Evolutionary conservation across 2,888 invertebrate species (phyloP).

Genomic region (Mythimna loreyi): DNA sequence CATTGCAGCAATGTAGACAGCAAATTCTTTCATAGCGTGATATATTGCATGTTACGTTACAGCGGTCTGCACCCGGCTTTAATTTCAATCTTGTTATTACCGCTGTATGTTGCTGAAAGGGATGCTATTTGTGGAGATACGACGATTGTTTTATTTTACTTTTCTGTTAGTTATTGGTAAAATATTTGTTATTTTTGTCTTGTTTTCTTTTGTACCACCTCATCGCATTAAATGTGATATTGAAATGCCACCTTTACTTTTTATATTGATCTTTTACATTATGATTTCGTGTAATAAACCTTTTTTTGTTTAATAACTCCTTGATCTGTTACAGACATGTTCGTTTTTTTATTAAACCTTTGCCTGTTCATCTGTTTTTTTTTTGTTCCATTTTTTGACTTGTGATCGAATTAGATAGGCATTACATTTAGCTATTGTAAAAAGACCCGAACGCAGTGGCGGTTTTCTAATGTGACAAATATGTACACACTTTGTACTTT

Average conservation of each 20-base stretch:
- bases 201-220: slow-evolving; percentile 44
- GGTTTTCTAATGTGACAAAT: neutral
- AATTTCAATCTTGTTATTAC: slow-evolving; percentile 28
- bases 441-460: neutral
- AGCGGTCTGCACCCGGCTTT: neutral
- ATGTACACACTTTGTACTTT: too few relatives aligned
- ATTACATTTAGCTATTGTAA: neutral
- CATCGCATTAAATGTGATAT: slow-evolving; percentile 58
- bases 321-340: slow-evolving; percentile 58
- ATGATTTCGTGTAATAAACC: slow-evolving; percentile 45
- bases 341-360: slow-evolving; percentile 64
- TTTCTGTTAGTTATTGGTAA: slow-evolving; percentile 58
- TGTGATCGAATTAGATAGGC: slow-evolving; percentile 4
- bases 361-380: slow-evolving; percentile 58
- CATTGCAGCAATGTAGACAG: too few relatives aligned
- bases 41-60: too few relatives aligned
- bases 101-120: slow-evolving; percentile 12
- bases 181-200: slow-evolving; percentile 49
- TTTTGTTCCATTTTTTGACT: slow-evolving; percentile 30
- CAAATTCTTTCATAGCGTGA: too few relatives aligned
- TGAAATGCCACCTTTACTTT: slow-evolving; percentile 52
- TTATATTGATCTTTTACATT: slow-evolving; percentile 36
- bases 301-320: slow-evolving; percentile 50
- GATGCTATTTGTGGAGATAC: slow-evolving; percentile 26
- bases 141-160: slow-evolving; percentile 36